phyloP scores from a whole-genome alignment of 1,140 invertebrate species.

The Dendrolimus kikuchii region DNA sequence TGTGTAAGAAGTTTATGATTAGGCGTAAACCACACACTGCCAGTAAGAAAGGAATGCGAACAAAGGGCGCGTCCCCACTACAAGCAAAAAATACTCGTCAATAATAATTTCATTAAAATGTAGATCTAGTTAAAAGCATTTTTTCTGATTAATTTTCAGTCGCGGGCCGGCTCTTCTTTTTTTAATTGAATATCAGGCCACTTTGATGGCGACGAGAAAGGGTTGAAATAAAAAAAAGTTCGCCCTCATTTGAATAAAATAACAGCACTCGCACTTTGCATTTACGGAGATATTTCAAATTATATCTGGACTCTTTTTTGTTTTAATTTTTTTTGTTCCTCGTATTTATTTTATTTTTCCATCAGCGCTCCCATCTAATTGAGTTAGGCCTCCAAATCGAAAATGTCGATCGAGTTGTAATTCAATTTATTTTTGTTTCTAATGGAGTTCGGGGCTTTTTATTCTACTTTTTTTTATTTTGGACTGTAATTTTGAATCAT shows the following conservation, averaged over 20 bases:
- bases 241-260: conserved; percentile 72
- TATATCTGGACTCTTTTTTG: conserved; percentile 71
- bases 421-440: conserved; percentile 73
- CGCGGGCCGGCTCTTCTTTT: conserved; percentile 63
- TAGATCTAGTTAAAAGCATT: conserved; percentile 73
- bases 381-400: conserved; percentile 69
- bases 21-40: too few species aligned
- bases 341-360: conserved; percentile 71
- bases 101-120: conserved; percentile 73
- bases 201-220: conserved; percentile 68
- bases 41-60: conserved; percentile 33
- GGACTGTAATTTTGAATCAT: conserved; percentile 58
- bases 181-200: conserved; percentile 73
- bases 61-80: conserved; percentile 31
- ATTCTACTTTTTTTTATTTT: conserved; percentile 28
- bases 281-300: conserved; percentile 72
- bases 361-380: conserved; percentile 67
- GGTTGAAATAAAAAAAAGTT: conserved; percentile 59
- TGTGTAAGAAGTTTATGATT: too few species aligned
- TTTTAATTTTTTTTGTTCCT: conserved; percentile 63
- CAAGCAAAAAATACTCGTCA: conserved; percentile 65
- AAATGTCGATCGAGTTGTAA: conserved; percentile 71
- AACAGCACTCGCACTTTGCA: conserved; percentile 71
- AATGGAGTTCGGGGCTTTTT: conserved; percentile 64
- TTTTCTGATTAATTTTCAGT: conserved; percentile 73